Conservation (phyloP, 2,113 vertebrate genomes). For the Pholis gunnellus region DNA sequence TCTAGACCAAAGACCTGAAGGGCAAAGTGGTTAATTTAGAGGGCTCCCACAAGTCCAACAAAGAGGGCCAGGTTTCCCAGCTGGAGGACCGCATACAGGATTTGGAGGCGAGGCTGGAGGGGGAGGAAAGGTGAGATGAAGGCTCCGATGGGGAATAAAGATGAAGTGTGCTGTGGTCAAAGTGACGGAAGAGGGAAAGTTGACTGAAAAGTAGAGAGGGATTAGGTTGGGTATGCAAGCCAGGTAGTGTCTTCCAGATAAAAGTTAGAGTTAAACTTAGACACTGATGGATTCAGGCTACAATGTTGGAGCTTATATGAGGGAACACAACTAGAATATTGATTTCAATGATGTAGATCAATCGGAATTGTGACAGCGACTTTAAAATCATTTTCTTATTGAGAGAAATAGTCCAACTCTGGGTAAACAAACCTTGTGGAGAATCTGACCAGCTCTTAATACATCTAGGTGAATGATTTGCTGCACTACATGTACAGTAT, state of each 20-base stretch:
- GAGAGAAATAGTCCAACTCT: background rate
- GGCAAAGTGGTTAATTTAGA: conserved; percentile 92
- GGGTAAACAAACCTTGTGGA: background rate
- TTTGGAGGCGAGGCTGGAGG: conserved; percentile 93
- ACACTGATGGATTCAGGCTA: conserved; percentile 15
- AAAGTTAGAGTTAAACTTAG: conserved; percentile 1
- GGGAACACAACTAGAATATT: background rate
- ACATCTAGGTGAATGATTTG: background rate
- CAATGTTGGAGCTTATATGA: background rate
- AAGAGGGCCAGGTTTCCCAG: conserved; percentile 92
- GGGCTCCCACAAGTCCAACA: conserved; percentile 91
- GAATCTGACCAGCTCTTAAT: background rate
- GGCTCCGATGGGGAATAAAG: background rate
- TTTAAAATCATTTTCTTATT: background rate
- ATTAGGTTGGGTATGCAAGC: background rate
- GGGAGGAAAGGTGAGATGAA: conserved; percentile 90
- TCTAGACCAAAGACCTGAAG: conserved; percentile 95
- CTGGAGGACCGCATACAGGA: conserved; percentile 92
- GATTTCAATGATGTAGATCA: background rate
- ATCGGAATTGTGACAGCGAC: background rate
- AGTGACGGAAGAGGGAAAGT: conserved; percentile 11
- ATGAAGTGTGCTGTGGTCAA: background rate
- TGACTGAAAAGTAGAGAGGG: conserved; percentile 6
- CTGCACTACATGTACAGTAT: background rate
- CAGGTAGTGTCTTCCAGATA: background rate